phyloP scores from a whole-genome alignment of 2,888 invertebrate genomes.

The Conops quadrifasciatus region DNA sequence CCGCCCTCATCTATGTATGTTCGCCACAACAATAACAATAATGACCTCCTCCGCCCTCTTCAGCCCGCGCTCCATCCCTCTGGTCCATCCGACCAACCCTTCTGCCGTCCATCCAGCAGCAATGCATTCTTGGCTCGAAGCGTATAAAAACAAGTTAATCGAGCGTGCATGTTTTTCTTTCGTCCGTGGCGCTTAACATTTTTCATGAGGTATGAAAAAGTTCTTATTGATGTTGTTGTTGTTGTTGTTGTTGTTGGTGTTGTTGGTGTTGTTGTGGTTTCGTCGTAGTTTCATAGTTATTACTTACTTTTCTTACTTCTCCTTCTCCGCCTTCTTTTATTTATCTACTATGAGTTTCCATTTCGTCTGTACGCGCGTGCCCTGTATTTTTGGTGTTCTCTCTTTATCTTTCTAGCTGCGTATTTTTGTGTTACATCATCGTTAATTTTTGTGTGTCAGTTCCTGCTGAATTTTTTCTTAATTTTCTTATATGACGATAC shows the following conservation, averaged over 20 bases:
- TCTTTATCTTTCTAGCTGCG: too few relatives aligned
- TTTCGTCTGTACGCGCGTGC: not conserved
- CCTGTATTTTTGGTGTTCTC: too few relatives aligned
- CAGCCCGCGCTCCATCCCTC: not conserved
- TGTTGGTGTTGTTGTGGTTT: constrained; percentile 6
- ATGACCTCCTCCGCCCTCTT: not conserved
- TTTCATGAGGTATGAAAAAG: constrained; percentile 61
- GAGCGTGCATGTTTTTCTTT: constrained; percentile 64
- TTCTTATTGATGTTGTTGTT: constrained; percentile 35
- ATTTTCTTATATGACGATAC: too few relatives aligned
- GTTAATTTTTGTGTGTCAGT: too few relatives aligned
- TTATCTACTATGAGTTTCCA: not conserved
- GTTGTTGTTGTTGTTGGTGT: constrained; percentile 46
- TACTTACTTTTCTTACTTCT: too few relatives aligned
- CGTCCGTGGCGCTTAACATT: constrained; percentile 65
- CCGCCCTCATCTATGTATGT: not conserved
- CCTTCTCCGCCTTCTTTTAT: constrained; percentile 39
- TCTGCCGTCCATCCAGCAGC: not conserved
- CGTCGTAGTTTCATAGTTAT: constrained; percentile 29
- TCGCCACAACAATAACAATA: not conserved
- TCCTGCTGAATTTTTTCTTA: too few relatives aligned
- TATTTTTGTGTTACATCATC: too few relatives aligned
- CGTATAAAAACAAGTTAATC: constrained; percentile 58
- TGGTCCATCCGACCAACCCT: not conserved
- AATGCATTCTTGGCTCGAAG: constrained; percentile 38